Evolutionary conservation across 2,113 vertebrate species (phyloP).

Genomic region (Tyrannus savana): DNA sequence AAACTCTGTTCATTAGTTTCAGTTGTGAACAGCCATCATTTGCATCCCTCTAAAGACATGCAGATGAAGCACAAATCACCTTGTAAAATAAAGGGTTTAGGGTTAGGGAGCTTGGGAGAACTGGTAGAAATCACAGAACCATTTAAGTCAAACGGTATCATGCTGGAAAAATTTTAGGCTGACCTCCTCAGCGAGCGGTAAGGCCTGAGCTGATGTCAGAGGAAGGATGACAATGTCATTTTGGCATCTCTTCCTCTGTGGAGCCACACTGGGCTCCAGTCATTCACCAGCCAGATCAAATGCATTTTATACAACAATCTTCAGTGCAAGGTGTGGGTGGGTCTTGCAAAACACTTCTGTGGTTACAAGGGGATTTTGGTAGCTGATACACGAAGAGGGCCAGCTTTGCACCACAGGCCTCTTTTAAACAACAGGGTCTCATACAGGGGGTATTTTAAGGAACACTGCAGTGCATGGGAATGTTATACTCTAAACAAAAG

Average conservation of each 20-base stretch:
- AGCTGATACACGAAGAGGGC: background rate
- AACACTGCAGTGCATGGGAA: background rate
- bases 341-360: slow-evolving; percentile 34
- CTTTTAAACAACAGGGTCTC: background rate
- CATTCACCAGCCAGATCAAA: background rate
- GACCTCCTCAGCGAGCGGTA: slow-evolving; percentile 25
- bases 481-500: background rate
- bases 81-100: background rate
- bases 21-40: background rate
- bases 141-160: background rate
- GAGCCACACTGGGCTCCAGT: slow-evolving; percentile 27
- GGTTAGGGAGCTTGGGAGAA: background rate
- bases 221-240: background rate
- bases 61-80: background rate
- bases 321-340: slow-evolving; percentile 41
- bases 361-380: slow-evolving; percentile 31
- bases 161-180: slow-evolving; percentile 23
- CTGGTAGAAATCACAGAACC: slow-evolving; percentile 16
- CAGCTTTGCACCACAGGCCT: background rate
- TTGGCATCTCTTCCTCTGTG: slow-evolving; percentile 24
- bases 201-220: slow-evolving; percentile 35
- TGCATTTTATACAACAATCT: slow-evolving; percentile 13
- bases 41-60: background rate
- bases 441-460: background rate
- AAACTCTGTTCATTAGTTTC: background rate